These are phyloP conservation scores for Trichoplusia ni DNA, from an alignment of 1,140 invertebrate species.

Conservation along the genomic window DNA sequence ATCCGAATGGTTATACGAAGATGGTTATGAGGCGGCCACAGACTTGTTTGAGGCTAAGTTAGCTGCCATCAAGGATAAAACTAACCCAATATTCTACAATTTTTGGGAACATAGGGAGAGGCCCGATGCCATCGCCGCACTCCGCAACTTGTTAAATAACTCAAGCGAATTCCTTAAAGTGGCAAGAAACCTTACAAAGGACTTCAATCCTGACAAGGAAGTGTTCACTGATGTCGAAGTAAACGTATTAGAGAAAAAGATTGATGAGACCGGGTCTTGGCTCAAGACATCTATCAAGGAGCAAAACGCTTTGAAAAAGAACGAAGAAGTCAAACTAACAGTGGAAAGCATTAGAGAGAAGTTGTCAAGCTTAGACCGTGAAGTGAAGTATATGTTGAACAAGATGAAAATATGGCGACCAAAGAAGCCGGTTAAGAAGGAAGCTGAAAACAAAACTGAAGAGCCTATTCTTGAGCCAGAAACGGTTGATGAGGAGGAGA, in stretches of 20 bases:
- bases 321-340: slow-evolving; percentile 90
- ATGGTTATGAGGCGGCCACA: slow-evolving; percentile 92
- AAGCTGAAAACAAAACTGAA: slow-evolving; percentile 68
- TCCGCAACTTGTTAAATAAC: slow-evolving; percentile 87
- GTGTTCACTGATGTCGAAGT: slow-evolving; percentile 91
- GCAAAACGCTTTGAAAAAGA: slow-evolving; percentile 86
- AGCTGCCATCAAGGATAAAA: slow-evolving; percentile 84
- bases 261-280: slow-evolving; percentile 89
- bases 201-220: slow-evolving; percentile 85
- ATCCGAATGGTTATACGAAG: slow-evolving; percentile 94
- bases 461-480: slow-evolving; percentile 52
- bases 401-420: slow-evolving; percentile 93
- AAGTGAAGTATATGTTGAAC: slow-evolving; percentile 96
- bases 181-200: slow-evolving; percentile 87
- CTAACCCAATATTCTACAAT: slow-evolving; percentile 85
- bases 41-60: slow-evolving; percentile 89
- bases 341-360: slow-evolving; percentile 93
- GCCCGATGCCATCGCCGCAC: slow-evolving; percentile 89
- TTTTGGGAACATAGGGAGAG: slow-evolving; percentile 94
- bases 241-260: slow-evolving; percentile 87
- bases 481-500: slow-evolving; percentile 46
- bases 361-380: slow-evolving; percentile 92
- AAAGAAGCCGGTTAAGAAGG: slow-evolving; percentile 82
- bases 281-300: slow-evolving; percentile 82
- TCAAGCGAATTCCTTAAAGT: slow-evolving; percentile 86